Evolutionary conservation across 2,113 vertebrate genomes (phyloP).

Genomic region (Leptobrachium leishanense): DNA sequence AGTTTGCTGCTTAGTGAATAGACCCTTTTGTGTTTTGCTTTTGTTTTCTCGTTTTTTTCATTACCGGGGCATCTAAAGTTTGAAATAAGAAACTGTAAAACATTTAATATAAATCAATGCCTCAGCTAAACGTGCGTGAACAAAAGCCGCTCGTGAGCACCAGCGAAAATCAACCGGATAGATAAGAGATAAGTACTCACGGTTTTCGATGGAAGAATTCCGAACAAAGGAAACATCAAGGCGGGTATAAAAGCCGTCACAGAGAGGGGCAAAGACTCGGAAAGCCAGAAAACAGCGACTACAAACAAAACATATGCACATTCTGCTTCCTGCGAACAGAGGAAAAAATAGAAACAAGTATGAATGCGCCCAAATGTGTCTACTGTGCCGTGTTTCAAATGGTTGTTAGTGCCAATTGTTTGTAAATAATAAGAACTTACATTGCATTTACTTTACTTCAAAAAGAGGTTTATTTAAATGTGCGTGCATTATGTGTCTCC

Average conservation of each 20-base stretch:
- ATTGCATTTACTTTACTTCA: too few species aligned
- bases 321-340: constrained; percentile 77
- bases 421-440: too few species aligned
- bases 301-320: constrained; percentile 82
- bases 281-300: constrained; percentile 85
- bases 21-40: too few species aligned
- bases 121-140: background rate
- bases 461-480: too few species aligned
- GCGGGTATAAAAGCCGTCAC: constrained; percentile 85
- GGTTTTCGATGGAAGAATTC: constrained; percentile 79
- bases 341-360: background rate
- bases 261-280: constrained; percentile 81
- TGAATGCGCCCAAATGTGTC: background rate
- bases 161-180: background rate
- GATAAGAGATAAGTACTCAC: constrained; percentile 59
- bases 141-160: background rate
- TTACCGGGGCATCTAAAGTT: too few species aligned
- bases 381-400: background rate
- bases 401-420: too few species aligned
- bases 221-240: constrained; percentile 83
- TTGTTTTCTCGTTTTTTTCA: too few species aligned
- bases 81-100: too few species aligned
- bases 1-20: too few species aligned
- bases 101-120: background rate
- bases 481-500: too few species aligned